A percentile compares a stretch with the other conserved stretches of the same genome.
phyloP scores from a whole-genome alignment of 2,888 invertebrate species.

The Eugnorisma glareosa region DNA sequence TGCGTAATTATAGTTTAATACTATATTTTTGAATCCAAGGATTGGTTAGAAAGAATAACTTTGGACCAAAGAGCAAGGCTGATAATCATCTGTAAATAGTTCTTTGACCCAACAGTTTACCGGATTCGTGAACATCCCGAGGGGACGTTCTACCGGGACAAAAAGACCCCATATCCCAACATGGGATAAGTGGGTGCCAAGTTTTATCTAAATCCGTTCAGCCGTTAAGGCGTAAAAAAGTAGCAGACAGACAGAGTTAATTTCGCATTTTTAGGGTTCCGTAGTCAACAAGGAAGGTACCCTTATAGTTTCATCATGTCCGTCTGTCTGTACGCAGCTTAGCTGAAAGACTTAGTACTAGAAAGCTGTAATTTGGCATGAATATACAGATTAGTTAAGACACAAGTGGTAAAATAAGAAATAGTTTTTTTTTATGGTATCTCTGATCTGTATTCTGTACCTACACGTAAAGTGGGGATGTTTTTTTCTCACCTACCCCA shows the following conservation, averaged over 20 bases:
- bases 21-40: neutral
- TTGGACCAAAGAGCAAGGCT: neutral
- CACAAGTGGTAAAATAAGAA: too few relatives aligned
- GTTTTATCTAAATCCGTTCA: neutral
- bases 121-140: neutral
- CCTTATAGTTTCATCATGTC: too few relatives aligned
- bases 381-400: too few relatives aligned
- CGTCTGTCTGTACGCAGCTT: too few relatives aligned
- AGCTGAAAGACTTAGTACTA: too few relatives aligned
- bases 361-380: too few relatives aligned
- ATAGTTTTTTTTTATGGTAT: too few relatives aligned
- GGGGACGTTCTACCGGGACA: neutral
- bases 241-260: neutral
- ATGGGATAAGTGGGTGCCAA: neutral
- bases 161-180: neutral
- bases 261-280: neutral
- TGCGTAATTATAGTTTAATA: slow-evolving; percentile 46
- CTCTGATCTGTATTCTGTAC: too few relatives aligned
- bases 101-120: neutral
- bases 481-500: too few relatives aligned
- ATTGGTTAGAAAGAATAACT: neutral
- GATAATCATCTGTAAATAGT: too few relatives aligned
- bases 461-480: too few relatives aligned
- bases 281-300: too few relatives aligned
- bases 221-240: neutral